phyloP scores from a whole-genome alignment of 2,113 vertebrate species.

The Orthonyx spaldingii region DNA sequence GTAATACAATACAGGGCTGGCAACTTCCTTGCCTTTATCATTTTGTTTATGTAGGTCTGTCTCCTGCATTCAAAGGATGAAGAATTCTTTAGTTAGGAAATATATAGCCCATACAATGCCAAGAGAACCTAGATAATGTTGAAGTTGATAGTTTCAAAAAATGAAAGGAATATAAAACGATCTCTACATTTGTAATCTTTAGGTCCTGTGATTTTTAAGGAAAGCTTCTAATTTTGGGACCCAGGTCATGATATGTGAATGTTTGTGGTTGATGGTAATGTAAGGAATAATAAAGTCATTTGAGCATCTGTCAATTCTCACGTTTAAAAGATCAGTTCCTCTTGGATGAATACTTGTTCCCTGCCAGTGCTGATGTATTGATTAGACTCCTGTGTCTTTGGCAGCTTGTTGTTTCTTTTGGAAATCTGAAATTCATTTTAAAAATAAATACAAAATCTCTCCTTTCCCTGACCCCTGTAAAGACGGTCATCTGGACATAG shows the following conservation, averaged over 20 bases:
- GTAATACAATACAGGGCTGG: neutral
- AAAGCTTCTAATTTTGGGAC: neutral
- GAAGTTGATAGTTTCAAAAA: neutral
- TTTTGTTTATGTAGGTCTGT: neutral
- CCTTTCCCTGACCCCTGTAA: neutral
- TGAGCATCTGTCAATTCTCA: neutral
- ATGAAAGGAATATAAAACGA: neutral
- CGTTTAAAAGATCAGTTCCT: neutral
- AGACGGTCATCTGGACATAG: neutral
- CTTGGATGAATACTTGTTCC: neutral
- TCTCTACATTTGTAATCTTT: neutral
- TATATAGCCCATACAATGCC: neutral
- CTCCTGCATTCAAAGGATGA: neutral
- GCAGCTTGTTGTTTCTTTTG: neutral
- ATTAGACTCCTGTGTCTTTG: constrained; percentile 8
- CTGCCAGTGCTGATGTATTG: neutral
- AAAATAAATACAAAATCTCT: neutral
- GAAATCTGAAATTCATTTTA: neutral
- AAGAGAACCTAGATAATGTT: neutral
- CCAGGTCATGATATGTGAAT: neutral
- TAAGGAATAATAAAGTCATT: neutral
- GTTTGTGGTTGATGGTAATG: neutral
- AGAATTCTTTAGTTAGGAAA: neutral
- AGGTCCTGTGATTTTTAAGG: neutral
- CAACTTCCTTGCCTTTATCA: neutral